These are phyloP conservation scores for Paelopatides confundens DNA, from an alignment of 53 echinoderm and acorn worm genomes.

Conservation along the genomic window DNA sequence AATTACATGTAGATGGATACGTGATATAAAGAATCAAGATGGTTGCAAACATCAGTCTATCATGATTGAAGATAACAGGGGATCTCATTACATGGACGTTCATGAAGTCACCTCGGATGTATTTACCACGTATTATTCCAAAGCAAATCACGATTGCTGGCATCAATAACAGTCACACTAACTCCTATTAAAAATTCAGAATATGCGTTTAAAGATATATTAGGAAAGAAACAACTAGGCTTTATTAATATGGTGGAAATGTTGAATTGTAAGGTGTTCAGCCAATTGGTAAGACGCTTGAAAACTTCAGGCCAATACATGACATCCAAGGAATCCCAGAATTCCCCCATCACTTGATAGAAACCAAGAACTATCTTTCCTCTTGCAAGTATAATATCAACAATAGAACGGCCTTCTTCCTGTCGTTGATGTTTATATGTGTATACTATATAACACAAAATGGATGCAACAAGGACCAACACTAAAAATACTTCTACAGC, in stretches of 20 bases:
- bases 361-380: constrained; percentile 21
- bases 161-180: neutral
- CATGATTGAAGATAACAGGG: neutral
- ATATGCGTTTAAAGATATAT: neutral
- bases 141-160: neutral
- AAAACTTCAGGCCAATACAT: constrained; percentile 15
- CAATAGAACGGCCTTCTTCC: neutral
- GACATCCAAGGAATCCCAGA: constrained; percentile 32
- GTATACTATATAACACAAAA: neutral
- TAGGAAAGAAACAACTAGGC: constrained; percentile 11
- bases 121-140: neutral
- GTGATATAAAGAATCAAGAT: constrained; percentile 57
- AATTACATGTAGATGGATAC: constrained; percentile 54
- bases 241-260: constrained; percentile 1
- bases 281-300: neutral
- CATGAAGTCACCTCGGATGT: neutral
- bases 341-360: constrained; percentile 45
- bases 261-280: neutral
- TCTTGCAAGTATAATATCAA: neutral
- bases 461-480: neutral
- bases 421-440: neutral
- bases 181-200: neutral
- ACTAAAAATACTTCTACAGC: neutral
- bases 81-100: neutral
- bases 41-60: neutral